phyloP scores from a whole-genome alignment of 30 jellyfish, hydroid and myxozoan species.

The Sanderia malayensis region DNA sequence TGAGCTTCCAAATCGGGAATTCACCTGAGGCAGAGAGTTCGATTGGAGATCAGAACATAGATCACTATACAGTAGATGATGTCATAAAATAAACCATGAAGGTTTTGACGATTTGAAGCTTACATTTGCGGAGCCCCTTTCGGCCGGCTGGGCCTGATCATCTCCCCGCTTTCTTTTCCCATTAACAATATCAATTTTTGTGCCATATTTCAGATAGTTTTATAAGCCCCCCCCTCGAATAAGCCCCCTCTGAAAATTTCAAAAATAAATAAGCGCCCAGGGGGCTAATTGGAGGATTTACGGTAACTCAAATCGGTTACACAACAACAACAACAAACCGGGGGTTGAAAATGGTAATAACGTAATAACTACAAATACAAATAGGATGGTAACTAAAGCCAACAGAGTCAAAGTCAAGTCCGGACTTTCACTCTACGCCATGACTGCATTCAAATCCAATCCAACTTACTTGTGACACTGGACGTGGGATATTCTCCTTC shows the following conservation, averaged over 20 bases:
- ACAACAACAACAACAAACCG: too few species aligned
- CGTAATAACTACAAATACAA: background rate
- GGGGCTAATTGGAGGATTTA: too few species aligned
- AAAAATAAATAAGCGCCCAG: too few species aligned
- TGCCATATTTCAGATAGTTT: too few species aligned
- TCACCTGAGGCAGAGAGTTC: background rate
- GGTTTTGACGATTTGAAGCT: too few species aligned
- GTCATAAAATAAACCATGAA: background rate
- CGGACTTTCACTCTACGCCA: background rate
- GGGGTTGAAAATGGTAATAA: too few species aligned
- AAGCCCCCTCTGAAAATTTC: too few species aligned
- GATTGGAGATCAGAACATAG: background rate
- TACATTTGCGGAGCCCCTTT: constrained; percentile 79
- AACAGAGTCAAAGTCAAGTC: background rate
- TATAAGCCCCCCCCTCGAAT: too few species aligned
- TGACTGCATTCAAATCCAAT: background rate
- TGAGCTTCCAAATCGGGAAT: background rate
- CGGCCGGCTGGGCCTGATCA: constrained; percentile 83
- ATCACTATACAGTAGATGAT: background rate
- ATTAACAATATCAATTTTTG: too few species aligned
- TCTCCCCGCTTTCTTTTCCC: too few species aligned
- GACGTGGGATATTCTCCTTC: background rate
- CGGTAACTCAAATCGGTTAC: too few species aligned
- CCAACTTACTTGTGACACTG: constrained; percentile 50
- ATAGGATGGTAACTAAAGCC: background rate